Percentiles rank a stretch among this genome's conserved stretches.
phyloP scores from a whole-genome alignment of 2,113 vertebrate genomes.

The Acanthochromis polyacanthus region DNA sequence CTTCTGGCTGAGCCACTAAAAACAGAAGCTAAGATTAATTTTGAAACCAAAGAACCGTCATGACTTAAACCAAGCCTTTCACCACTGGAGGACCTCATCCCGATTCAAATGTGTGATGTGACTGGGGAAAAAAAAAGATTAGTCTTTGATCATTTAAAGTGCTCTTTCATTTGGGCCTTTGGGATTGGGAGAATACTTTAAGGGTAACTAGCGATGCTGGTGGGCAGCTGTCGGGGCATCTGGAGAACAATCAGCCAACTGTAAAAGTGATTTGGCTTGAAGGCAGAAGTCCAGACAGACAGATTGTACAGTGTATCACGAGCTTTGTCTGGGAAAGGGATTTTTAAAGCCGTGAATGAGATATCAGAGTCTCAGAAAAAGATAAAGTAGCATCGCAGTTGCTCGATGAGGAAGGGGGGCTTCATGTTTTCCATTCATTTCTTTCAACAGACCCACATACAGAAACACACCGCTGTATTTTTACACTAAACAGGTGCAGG shows the following conservation, averaged over 20 bases:
- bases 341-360: slow-evolving; percentile 41
- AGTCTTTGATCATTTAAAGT: slow-evolving; percentile 6
- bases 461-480: slow-evolving; percentile 17
- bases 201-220: slow-evolving; percentile 4
- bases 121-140: neutral
- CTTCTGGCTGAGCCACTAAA: neutral
- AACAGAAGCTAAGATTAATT: neutral
- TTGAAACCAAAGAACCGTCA: neutral
- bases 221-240: slow-evolving; percentile 37
- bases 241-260: slow-evolving; percentile 42
- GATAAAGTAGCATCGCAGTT: neutral
- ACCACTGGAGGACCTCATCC: neutral
- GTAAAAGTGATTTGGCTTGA: slow-evolving; percentile 44
- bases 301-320: slow-evolving; percentile 42
- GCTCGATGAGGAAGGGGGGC: neutral
- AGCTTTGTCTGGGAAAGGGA: slow-evolving; percentile 51
- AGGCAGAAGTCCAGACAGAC: slow-evolving; percentile 57
- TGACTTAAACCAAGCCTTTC: neutral
- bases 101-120: neutral
- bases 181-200: neutral
- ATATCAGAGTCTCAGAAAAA: slow-evolving; percentile 26
- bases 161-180: neutral
- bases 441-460: neutral
- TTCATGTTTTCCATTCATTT: neutral
- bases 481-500: slow-evolving; percentile 54